These are phyloP conservation scores for Temnothorax unifasciatus DNA, from an alignment of 2,888 invertebrate genomes.

Conservation along the genomic window DNA sequence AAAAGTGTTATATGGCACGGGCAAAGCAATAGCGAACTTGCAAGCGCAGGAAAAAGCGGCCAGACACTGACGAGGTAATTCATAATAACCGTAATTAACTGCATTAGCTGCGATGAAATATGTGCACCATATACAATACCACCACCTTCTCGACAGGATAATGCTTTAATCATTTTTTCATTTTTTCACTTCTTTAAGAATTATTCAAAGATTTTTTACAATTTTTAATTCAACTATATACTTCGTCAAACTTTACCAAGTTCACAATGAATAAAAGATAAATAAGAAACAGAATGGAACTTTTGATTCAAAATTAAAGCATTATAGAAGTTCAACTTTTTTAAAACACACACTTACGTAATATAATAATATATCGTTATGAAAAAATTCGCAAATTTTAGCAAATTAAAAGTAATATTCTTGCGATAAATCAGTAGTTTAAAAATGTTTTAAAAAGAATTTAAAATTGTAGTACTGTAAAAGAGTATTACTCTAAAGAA, in stretches of 20 bases:
- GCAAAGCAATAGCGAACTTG: constrained; percentile 83
- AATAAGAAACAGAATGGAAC: too few relatives aligned
- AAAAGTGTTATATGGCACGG: constrained; percentile 83
- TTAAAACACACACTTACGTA: not conserved
- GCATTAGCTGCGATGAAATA: not conserved
- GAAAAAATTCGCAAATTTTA: not conserved
- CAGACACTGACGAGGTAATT: constrained; percentile 76
- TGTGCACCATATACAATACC: not conserved
- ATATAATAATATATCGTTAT: not conserved
- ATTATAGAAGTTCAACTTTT: not conserved
- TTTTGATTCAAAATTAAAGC: not conserved
- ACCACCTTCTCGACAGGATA: not conserved
- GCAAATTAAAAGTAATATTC: not conserved
- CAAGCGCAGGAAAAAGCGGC: constrained; percentile 83
- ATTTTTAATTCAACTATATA: not conserved
- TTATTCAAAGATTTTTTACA: not conserved
- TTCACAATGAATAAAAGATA: not conserved
- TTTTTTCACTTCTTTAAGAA: not conserved
- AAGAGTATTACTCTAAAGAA: not conserved
- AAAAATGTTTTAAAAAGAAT: not conserved
- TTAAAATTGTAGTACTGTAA: not conserved
- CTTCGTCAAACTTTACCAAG: not conserved
- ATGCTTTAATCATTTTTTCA: not conserved
- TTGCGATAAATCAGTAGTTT: not conserved
- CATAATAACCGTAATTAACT: constrained; percentile 12